phyloP scores from a whole-genome alignment of 2,797 vertebrate genomes.

The Hylomyscus alleni region DNA sequence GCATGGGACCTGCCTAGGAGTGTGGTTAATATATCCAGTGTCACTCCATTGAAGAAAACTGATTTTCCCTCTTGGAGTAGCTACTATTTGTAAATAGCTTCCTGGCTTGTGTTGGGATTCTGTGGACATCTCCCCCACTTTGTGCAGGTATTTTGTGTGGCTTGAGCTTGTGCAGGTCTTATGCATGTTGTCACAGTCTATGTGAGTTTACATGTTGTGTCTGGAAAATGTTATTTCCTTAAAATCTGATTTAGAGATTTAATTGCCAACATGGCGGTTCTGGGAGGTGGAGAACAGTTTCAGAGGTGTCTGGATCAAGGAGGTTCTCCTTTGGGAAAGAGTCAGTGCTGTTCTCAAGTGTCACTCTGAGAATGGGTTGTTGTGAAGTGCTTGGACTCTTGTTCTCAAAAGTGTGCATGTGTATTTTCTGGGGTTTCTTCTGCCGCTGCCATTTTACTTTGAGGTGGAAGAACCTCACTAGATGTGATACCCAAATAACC shows the following conservation, averaged over 20 bases:
- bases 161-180: background rate
- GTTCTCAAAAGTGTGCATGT: background rate
- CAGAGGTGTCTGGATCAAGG: background rate
- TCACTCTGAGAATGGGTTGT: background rate
- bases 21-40: background rate
- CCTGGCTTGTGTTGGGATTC: background rate
- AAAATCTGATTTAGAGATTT: background rate
- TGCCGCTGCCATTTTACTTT: accelerated
- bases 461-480: background rate
- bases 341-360: background rate
- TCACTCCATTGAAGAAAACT: background rate
- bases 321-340: background rate
- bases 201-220: background rate
- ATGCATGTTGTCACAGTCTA: background rate
- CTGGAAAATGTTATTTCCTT: background rate
- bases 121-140: background rate
- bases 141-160: background rate
- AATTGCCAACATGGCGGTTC: background rate
- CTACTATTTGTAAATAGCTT: background rate
- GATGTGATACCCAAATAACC: background rate
- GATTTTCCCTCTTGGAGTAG: background rate
- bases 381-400: background rate
- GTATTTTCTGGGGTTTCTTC: background rate
- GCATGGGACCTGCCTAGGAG: background rate
- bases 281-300: background rate